phyloP scores from a whole-genome alignment of 2,888 invertebrate genomes.

The Acholoe squamosa region DNA sequence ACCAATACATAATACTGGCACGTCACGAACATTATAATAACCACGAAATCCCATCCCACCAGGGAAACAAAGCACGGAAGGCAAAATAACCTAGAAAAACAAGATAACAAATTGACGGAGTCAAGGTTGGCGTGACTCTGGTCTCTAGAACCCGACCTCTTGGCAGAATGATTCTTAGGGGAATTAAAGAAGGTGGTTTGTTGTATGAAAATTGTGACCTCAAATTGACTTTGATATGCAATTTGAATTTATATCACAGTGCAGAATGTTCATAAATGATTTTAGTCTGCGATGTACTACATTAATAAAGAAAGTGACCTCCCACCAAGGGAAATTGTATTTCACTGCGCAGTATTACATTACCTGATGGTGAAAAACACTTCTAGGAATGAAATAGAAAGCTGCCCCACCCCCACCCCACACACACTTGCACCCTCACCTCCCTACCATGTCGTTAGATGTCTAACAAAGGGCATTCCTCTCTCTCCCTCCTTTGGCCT shows the following conservation, averaged over 20 bases:
- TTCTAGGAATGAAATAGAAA: not conserved
- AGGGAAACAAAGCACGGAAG: not conserved
- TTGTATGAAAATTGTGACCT: too few relatives aligned
- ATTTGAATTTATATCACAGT: too few relatives aligned
- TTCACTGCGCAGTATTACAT: not conserved
- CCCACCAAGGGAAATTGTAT: not conserved
- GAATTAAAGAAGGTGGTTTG: too few relatives aligned
- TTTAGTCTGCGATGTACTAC: too few relatives aligned
- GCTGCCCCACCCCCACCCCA: not conserved
- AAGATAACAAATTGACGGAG: conserved; percentile 20
- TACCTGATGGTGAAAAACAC: not conserved
- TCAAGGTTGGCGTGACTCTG: not conserved
- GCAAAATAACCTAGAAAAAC: not conserved
- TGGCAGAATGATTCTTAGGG: too few relatives aligned
- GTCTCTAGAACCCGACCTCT: too few relatives aligned
- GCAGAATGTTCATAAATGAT: too few relatives aligned
- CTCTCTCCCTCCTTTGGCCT: not conserved
- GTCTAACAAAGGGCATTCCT: not conserved
- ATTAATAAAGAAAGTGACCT: too few relatives aligned
- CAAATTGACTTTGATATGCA: too few relatives aligned
- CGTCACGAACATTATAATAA: not conserved
- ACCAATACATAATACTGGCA: not conserved
- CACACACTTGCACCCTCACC: not conserved
- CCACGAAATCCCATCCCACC: not conserved
- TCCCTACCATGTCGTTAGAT: not conserved